Conservation (phyloP, 2,888 invertebrate genomes). For the Ichneumoninae sp. region DNA sequence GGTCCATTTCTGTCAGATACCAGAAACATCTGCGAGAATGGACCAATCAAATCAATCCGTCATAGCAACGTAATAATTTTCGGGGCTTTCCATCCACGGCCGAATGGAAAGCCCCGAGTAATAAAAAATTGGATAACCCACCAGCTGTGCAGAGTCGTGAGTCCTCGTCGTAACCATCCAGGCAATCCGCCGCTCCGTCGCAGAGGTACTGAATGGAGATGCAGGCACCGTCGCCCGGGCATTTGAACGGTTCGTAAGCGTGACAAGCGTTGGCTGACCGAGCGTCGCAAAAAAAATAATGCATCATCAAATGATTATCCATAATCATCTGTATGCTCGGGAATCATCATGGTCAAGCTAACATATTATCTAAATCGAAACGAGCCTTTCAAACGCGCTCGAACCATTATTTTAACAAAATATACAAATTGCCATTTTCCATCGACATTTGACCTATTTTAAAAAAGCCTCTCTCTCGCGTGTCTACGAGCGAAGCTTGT, state of each 20-base stretch:
- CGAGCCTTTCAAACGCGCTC: not conserved
- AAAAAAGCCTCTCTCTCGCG: constrained; percentile 12
- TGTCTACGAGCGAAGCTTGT: not conserved
- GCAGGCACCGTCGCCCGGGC: constrained; percentile 96
- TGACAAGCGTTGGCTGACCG: constrained; percentile 91
- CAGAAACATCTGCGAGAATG: no score
- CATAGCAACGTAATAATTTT: no score
- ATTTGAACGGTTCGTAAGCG: constrained; percentile 98
- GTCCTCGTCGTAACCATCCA: constrained; percentile 98
- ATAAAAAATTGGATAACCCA: constrained; percentile 82
- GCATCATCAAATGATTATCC: not conserved
- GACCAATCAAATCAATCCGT: no score
- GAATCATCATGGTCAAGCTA: not conserved
- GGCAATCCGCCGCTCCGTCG: constrained; percentile 97
- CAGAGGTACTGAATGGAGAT: constrained; percentile 98
- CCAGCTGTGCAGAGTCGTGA: constrained; percentile 97
- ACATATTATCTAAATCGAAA: no score
- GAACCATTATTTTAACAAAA: not conserved
- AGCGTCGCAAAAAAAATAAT: not conserved
- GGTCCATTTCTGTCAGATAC: no score
- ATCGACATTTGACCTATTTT: constrained; percentile 62
- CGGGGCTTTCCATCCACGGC: no score
- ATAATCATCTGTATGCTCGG: constrained; percentile 12
- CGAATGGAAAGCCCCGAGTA: no score
- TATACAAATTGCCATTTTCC: constrained; percentile 1